Base-by-base conservation (phyloP, 2,797 vertebrate genomes). In the Mycteria americana region DNA sequence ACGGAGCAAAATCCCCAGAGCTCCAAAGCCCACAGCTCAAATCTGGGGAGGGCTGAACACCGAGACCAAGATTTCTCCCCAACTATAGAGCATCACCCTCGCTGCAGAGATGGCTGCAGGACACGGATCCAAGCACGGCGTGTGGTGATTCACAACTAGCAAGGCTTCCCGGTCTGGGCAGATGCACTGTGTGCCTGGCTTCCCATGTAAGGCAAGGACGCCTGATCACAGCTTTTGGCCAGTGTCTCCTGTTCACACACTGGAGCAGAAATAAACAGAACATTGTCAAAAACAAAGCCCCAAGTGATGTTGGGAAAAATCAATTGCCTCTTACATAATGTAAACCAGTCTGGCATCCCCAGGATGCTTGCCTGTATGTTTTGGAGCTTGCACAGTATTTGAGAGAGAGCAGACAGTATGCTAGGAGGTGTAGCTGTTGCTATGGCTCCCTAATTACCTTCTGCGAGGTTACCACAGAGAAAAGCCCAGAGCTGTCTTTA, bases 401-500 rank as follows among this genome's bases (percentile, higher is more conserved):
- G 68, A 41, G 85, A 63, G 76, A 9, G 37, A 87, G 74, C 54
- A 91, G 85, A 41, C 33, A 60, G 64, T 59, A 14, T 46, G 31
- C 78, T 62, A 4, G 91, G 85, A 78, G 83, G 82, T 92, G 79
- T 74, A 85, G 70, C 83, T 64, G 93, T 96, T 93, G 79, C 95
- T 87, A 96, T 96, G 93, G 91, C 75, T 95, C 57, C 93, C 63
- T 85, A 88, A 92, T 91, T 93, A 84, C 48, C 70, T 94, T 80
- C 68, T 76, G 46, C 2, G 9, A 77, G 37, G 85, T 95, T 89
- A 77, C 85, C 72, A 59, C 87, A 88, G 92, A 82, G 85, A 93
- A 88, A 57, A 82, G 81, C 93, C 81, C 60, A 84, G 88, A 85
- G 88, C 82, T 89, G 82, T 77, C 90, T 69, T 73, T n/a, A 78